Evolutionary conservation across 2,888 invertebrate genomes (phyloP), one percentile per base, ranked within the genome.

Genomic region (Phaonia tiefii): DNA sequence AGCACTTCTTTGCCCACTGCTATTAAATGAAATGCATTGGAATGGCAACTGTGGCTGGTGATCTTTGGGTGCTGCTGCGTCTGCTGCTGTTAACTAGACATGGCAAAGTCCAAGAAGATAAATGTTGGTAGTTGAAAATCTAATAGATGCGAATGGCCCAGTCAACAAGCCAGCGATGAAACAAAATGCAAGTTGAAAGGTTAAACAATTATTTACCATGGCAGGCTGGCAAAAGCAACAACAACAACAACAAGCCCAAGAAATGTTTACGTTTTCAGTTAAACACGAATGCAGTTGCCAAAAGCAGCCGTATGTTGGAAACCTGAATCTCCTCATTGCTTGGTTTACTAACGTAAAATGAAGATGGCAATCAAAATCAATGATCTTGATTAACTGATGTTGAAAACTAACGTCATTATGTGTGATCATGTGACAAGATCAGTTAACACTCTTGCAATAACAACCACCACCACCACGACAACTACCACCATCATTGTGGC

Each of bases 171-270:
- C n/a, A n/a, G 31, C 65, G 39, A 67, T 42, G 37, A 17, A 70
- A 67, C 54, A 22, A 69, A 79, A 69, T 72, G 80, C 73, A 78
- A 82, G 85, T 85, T 84, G 75, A 85, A 84, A 85, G 85, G 85
- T 85, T 85, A 85, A 83, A 85, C 84, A 85, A 85, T 85, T 85
- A 85, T 85, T 85, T 85, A 82, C 79, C 65, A 51, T 58, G 49
- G 49, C 42, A 70, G 1, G 1, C 25, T 67, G 56, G 26, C 71
- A 77, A 2, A 46, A 26, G 17, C 42, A 26, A 58, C 58, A 44
- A 42, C 15, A 22, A 25, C 25, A 2, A n/a, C 31, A 11, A n/a
- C 25, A 42, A 22, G 54, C 25, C 20, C 7, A 63, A 2, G 1
- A n/a, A n/a, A n/a, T 5, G 4, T 31, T 31, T 31, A 31, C 8